These are phyloP conservation scores for Stratiolaelaps scimitus DNA, from an alignment of 1,140 invertebrate species.

Conservation along the genomic window DNA sequence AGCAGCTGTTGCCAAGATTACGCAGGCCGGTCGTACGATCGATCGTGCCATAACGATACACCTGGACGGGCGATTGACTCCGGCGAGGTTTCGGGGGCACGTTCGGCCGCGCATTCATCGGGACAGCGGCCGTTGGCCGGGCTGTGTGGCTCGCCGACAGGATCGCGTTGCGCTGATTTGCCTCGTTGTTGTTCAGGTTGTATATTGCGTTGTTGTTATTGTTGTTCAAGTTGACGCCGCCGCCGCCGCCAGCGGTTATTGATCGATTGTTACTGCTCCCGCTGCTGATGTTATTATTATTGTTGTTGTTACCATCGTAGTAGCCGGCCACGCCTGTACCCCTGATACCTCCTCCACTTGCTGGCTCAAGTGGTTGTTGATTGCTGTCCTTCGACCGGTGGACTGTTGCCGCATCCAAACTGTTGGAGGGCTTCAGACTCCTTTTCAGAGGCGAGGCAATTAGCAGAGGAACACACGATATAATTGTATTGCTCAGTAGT, in stretches of 20 bases:
- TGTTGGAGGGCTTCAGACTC: slow-evolving; percentile 11
- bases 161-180: too few species aligned
- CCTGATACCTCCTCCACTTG: too few species aligned
- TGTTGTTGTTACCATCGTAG: neutral
- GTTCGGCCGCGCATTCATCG: neutral
- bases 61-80: slow-evolving; percentile 23
- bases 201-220: too few species aligned
- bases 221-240: too few species aligned
- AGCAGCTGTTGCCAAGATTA: slow-evolving; percentile 12
- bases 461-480: too few species aligned
- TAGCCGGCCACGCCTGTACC: too few species aligned
- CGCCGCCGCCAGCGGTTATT: neutral
- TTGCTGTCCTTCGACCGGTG: neutral
- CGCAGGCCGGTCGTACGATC: slow-evolving; percentile 2
- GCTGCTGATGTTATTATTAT: neutral
- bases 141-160: too few species aligned
- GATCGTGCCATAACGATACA: slow-evolving; percentile 9
- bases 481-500: too few species aligned
- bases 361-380: neutral
- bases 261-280: neutral
- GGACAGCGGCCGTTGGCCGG: too few species aligned
- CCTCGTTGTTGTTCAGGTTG: too few species aligned
- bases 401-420: slow-evolving; percentile 12
- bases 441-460: too few species aligned
- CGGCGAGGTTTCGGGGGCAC: neutral